Conservation (phyloP, 2,888 invertebrate genomes). For the Oscheius sp. region DNA sequence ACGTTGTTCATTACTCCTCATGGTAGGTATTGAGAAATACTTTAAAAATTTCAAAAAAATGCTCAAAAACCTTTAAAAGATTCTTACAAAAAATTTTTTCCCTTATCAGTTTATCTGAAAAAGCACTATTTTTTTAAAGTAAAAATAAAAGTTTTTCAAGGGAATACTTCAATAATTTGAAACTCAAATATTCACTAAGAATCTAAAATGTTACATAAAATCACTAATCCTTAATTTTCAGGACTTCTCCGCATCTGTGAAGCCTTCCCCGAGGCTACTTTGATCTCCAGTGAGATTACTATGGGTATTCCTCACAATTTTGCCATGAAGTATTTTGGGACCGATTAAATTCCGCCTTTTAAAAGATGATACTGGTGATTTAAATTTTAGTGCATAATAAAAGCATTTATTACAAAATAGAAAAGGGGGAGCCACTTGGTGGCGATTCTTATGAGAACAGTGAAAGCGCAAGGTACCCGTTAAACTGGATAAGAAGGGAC, state of each 20-base stretch:
- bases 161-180: background rate
- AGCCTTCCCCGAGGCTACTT: slow-evolving; percentile 79
- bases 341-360: slow-evolving; percentile 79
- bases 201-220: too few relatives aligned
- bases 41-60: too few relatives aligned
- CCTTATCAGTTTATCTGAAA: background rate
- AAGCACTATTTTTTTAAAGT: background rate
- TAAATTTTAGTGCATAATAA: background rate
- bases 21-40: background rate
- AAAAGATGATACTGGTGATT: slow-evolving; percentile 6
- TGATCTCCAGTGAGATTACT: slow-evolving; percentile 93
- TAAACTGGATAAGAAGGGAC: background rate
- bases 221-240: too few relatives aligned
- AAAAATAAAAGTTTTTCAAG: background rate
- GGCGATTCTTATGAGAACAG: slow-evolving; percentile 6
- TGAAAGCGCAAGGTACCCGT: slow-evolving; percentile 27
- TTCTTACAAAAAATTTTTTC: background rate
- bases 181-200: too few relatives aligned
- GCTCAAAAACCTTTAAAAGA: too few relatives aligned
- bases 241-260: slow-evolving; percentile 64
- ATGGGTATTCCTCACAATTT: slow-evolving; percentile 95
- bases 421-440: slow-evolving; percentile 21
- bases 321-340: slow-evolving; percentile 97
- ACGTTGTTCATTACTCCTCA: slow-evolving; percentile 93
- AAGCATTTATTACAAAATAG: background rate